These are phyloP conservation scores for Xestia xanthographa DNA, from an alignment of 2,888 invertebrate genomes.

Conservation along the genomic window DNA sequence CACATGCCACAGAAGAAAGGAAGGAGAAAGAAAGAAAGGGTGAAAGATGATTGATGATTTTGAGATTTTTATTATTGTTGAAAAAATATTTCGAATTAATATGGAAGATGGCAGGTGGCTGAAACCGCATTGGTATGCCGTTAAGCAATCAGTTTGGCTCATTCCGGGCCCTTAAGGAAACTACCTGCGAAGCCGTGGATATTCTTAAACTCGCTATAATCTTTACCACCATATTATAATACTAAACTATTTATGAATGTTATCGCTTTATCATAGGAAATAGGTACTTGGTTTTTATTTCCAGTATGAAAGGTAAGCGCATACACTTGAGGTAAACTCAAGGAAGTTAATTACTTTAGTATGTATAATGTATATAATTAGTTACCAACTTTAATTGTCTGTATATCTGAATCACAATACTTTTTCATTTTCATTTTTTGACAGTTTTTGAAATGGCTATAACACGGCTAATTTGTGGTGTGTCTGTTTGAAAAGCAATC, in stretches of 20 bases:
- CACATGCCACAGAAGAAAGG: not conserved
- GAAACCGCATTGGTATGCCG: conserved; percentile 25
- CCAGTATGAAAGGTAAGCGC: not conserved
- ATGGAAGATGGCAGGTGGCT: conserved; percentile 19
- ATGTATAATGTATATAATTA: not conserved
- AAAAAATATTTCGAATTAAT: conserved; percentile 32
- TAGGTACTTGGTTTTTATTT: conserved; percentile 5
- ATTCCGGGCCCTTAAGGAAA: conserved; percentile 28
- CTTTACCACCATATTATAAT: conserved; percentile 13
- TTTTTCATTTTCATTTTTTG: not conserved
- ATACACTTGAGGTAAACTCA: not conserved
- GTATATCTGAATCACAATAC: not conserved
- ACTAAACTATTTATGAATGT: conserved; percentile 12
- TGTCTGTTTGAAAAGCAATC: not conserved
- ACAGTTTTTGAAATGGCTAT: not conserved
- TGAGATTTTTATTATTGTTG: not conserved
- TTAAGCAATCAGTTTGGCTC: conserved; percentile 29
- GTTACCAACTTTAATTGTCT: not conserved
- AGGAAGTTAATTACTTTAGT: not conserved
- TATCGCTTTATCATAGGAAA: conserved; percentile 21
- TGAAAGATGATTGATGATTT: conserved; percentile 7
- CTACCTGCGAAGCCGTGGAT: conserved; percentile 46
- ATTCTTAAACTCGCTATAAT: conserved; percentile 22
- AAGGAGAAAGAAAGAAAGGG: too few relatives aligned
- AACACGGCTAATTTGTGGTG: not conserved